phyloP scores from a whole-genome alignment of 2,113 vertebrate species.

The Rhadina sibilatrix region DNA sequence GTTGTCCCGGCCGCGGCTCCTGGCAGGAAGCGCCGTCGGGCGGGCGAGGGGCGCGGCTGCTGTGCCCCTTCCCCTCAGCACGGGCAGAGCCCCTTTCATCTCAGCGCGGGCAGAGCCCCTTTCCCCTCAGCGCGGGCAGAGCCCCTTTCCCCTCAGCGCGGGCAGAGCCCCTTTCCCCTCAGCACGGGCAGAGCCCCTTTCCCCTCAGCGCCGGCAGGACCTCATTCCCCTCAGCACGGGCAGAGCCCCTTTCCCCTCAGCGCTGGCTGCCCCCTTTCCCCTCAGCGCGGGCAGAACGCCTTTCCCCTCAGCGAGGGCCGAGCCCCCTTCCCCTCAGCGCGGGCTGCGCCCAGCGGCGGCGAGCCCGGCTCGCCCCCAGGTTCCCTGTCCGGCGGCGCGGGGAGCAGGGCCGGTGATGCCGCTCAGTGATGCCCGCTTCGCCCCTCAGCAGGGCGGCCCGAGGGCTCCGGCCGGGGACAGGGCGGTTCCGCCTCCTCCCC shows the following conservation, averaged over 20 bases:
- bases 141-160: neutral
- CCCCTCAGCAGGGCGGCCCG: neutral
- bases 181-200: neutral
- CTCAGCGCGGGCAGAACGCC: no score
- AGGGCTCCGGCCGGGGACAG: no score
- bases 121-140: neutral
- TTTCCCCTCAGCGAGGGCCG: neutral
- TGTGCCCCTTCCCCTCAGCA: neutral
- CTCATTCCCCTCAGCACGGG: neutral
- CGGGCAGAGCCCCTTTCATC: neutral
- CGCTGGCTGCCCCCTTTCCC: no score
- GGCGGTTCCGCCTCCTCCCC: neutral
- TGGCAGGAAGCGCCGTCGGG: neutral
- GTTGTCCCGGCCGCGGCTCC: neutral
- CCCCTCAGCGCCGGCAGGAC: neutral
- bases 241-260: neutral
- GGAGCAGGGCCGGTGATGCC: neutral
- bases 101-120: neutral
- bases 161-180: neutral
- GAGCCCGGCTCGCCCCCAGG: neutral
- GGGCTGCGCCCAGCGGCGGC: neutral
- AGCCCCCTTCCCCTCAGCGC: neutral
- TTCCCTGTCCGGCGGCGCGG: neutral
- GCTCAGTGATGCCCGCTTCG: fast-evolving
- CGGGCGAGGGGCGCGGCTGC: neutral